Evolutionary conservation across 2,888 invertebrate species (phyloP).

Genomic region (Chloroclystis v-ata): DNA sequence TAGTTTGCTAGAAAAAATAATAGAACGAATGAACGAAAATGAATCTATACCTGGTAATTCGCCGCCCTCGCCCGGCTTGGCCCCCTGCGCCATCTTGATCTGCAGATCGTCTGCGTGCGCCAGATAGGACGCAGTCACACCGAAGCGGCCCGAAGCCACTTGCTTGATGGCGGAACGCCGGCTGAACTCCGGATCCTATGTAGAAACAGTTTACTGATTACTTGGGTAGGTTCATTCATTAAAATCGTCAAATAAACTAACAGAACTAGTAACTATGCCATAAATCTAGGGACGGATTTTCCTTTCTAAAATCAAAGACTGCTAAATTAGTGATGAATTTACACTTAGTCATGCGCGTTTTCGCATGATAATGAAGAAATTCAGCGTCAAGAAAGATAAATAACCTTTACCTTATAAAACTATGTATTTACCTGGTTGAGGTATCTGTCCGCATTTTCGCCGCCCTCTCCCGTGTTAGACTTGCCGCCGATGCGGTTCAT

Average conservation of each 20-base stretch:
- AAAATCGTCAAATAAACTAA: too few relatives aligned
- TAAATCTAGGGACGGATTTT: too few relatives aligned
- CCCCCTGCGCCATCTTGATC: constrained; percentile 99
- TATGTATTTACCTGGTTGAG: constrained; percentile 75
- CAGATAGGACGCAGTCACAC: constrained; percentile 97
- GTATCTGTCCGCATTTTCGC: constrained; percentile 89
- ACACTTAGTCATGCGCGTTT: too few relatives aligned
- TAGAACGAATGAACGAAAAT: too few relatives aligned
- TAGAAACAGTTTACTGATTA: background rate
- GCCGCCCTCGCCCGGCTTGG: constrained; percentile 99
- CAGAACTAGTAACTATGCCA: too few relatives aligned
- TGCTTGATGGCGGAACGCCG: constrained; percentile 98
- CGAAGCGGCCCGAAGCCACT: constrained; percentile 98
- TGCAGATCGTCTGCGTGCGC: constrained; percentile 99
- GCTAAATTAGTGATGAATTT: too few relatives aligned
- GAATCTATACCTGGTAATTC: constrained; percentile 86
- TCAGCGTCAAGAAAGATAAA: too few relatives aligned
- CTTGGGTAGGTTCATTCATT: too few relatives aligned
- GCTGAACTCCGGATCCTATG: constrained; percentile 87
- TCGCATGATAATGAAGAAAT: too few relatives aligned
- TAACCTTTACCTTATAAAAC: too few relatives aligned
- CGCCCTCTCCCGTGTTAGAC: constrained; percentile 99
- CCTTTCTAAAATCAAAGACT: too few relatives aligned
- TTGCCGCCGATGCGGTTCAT: constrained; percentile 99
- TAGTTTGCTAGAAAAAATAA: too few relatives aligned